A percentile compares a stretch with the other conserved stretches of the same genome.
These are phyloP conservation scores for Anguilla obscura DNA, from an alignment of 2,797 vertebrate genomes.

Conservation along the genomic window DNA sequence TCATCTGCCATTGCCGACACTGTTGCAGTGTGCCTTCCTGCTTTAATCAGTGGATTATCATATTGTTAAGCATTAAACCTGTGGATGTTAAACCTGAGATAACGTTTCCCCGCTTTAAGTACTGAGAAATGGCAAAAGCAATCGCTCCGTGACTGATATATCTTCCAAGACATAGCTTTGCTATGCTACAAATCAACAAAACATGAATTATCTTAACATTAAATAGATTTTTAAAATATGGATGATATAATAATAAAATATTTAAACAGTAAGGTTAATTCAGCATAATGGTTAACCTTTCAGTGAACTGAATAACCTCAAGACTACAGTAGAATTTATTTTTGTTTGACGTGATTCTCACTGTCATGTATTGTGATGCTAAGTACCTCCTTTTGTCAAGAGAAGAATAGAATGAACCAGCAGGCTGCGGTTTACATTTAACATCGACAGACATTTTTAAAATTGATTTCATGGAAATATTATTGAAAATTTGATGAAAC, in stretches of 20 bases:
- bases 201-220: slow-evolving; percentile 39
- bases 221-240: slow-evolving; percentile 46
- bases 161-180: slow-evolving; percentile 12
- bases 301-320: slow-evolving; percentile 34
- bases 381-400: slow-evolving; percentile 23
- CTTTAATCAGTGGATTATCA: slow-evolving; percentile 26
- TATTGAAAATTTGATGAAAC: background rate
- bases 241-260: slow-evolving; percentile 43
- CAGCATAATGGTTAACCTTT: slow-evolving; percentile 44
- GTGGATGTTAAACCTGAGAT: slow-evolving; percentile 8
- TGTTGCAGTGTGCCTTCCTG: slow-evolving; percentile 11
- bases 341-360: slow-evolving; percentile 18
- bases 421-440: background rate
- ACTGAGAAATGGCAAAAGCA: slow-evolving; percentile 17
- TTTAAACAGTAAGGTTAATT: slow-evolving; percentile 40
- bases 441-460: background rate
- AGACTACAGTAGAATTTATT: slow-evolving; percentile 35
- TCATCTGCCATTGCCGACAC: slow-evolving; percentile 19
- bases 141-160: slow-evolving; percentile 25
- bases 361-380: slow-evolving; percentile 20
- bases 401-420: background rate
- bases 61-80: slow-evolving; percentile 22
- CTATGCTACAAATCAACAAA: slow-evolving; percentile 25
- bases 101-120: background rate
- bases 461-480: background rate